Conservation (phyloP, 2,113 vertebrate species). For the Burhinus bistriatus region DNA sequence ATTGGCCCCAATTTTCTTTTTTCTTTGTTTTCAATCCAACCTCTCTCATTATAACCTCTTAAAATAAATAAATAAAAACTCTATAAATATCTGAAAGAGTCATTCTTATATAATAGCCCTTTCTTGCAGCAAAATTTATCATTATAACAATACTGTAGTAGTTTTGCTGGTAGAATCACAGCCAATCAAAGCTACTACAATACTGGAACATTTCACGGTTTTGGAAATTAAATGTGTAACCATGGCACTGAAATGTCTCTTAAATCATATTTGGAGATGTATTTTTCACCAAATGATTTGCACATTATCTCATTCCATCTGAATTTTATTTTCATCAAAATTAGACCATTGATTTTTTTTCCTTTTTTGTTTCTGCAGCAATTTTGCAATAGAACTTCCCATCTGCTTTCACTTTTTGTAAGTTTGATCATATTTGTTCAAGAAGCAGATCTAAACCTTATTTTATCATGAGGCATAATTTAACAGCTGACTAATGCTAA, state of each 20-base stretch:
- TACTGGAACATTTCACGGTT: conserved; percentile 61
- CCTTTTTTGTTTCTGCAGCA: conserved; percentile 20
- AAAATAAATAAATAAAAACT: conserved; percentile 33
- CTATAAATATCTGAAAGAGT: conserved; percentile 12
- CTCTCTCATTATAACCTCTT: background rate
- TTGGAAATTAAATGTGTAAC: conserved; percentile 62
- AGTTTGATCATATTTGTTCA: conserved; percentile 13
- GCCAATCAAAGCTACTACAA: conserved; percentile 53
- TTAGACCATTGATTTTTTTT: background rate
- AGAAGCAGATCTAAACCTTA: background rate
- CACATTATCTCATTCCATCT: conserved; percentile 65
- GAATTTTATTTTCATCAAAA: conserved; percentile 56
- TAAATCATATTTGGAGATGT: conserved; percentile 55
- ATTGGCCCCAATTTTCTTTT: background rate
- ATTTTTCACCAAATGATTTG: conserved; percentile 61
- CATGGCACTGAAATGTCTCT: conserved; percentile 53
- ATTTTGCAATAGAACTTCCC: conserved; percentile 49
- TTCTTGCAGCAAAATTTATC: conserved; percentile 38
- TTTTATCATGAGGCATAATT: conserved; percentile 17
- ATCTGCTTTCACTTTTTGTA: conserved; percentile 53
- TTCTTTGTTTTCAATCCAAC: conserved; percentile 38
- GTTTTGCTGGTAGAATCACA: conserved; percentile 40
- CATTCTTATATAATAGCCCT: conserved; percentile 46
- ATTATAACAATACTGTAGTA: conserved; percentile 57
- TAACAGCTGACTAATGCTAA: conserved; percentile 28